Percentiles rank a stretch among this genome's conserved stretches.
Conservation (phyloP, 2,888 invertebrate species). For the Opisthograptis luteolata region DNA sequence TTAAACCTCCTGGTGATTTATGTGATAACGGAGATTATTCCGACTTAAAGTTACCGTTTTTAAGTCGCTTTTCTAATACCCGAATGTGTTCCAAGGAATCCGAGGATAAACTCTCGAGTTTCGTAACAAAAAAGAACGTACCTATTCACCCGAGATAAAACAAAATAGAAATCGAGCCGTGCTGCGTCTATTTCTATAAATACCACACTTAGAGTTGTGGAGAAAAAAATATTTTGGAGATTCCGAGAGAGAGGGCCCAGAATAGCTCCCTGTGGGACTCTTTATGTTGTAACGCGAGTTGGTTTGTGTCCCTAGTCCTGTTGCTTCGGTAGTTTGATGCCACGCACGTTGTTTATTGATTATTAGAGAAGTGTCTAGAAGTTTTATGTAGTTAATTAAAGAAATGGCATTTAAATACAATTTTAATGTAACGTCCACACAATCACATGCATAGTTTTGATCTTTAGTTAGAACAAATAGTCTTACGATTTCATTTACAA, state of each 20-base stretch:
- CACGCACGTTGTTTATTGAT: conserved; percentile 18
- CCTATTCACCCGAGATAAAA: conserved; percentile 54
- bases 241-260: conserved; percentile 70
- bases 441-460: no score
- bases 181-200: conserved; percentile 74
- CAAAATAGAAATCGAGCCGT: conserved; percentile 64
- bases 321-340: conserved; percentile 4
- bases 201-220: conserved; percentile 69
- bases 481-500: no score
- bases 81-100: conserved; percentile 16
- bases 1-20: conserved; percentile 21
- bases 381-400: no score
- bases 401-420: no score
- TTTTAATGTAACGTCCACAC: no score
- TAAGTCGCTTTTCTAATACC: conserved; percentile 40
- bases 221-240: conserved; percentile 65
- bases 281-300: conserved; percentile 60
- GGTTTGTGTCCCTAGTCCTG: conserved; percentile 21
- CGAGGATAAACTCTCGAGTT: conserved; percentile 34
- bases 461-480: no score
- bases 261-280: conserved; percentile 82
- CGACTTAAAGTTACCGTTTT: conserved; percentile 16
- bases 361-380: conserved; percentile 11
- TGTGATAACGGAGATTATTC: conserved; percentile 16
- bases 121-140: conserved; percentile 38